Base-by-base conservation (phyloP, 1,140 invertebrate genomes). In the Drosophila nannoptera region DNA sequence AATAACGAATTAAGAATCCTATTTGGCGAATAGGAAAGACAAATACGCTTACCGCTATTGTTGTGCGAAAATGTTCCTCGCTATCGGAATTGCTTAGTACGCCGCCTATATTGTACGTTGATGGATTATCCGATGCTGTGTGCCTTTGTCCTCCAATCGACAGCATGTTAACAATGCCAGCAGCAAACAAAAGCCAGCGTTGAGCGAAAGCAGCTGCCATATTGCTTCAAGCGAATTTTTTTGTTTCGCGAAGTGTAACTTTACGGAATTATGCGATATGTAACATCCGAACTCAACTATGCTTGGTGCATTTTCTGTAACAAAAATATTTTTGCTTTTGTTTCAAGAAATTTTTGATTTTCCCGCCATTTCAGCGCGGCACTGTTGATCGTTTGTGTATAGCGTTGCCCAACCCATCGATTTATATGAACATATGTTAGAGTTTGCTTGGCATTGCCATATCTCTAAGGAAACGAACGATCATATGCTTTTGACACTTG, bases 31-130 rank as follows among this genome's bases (percentile, higher is more conserved):
- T 38, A 43, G 38, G 52, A 71, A 40, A 6, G 2, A 35, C 32
- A 55, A 53, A 52, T 45, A 61, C 69, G 91, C 93, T 93, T 92
- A 96, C 96, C 76, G 93, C 92, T 77, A 97, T 96, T 35, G 93
- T 96, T 81, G 94, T 92, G 69, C 93, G 93, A 88, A 97, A 97
- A 88, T 94, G 93, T 11, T 89, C 90, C 86, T 95, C 93, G 64
- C 95, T 96, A 16, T 94, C 92, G 68, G 93, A 93, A 89, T 93
- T 94, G 52, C 94, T 96, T n/a, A 97, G 91, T 8, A 97, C 96
- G 22, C 96, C 96, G n/a, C 96, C 96, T 58, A 97, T 96, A 84
- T 96, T 96, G 89, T 94, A 97, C 73, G 92, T 93, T 1, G 91
- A 93, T 14, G 95, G 94, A 90, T 95, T 96, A 56, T 90, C 82